A percentile compares a stretch with the other conserved stretches of the same genome.
Evolutionary conservation across 2,113 vertebrate species (phyloP).

Genomic region (Symphodus melops): DNA sequence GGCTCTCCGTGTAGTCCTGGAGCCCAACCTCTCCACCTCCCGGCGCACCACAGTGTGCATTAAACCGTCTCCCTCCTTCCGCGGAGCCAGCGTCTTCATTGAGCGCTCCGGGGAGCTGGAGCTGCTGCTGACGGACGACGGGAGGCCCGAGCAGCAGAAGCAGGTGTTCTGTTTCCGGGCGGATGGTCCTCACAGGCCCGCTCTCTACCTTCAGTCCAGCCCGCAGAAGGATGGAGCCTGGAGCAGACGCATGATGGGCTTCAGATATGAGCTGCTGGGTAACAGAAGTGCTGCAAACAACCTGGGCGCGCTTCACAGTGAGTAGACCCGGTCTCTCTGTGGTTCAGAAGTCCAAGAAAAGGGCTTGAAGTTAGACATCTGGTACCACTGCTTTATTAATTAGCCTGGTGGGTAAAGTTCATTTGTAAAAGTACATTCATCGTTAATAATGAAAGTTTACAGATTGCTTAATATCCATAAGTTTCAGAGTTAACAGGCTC

Average conservation of each 20-base stretch:
- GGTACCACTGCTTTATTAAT: background rate
- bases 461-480: too few relatives aligned
- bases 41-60: conserved; percentile 77
- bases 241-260: conserved; percentile 77
- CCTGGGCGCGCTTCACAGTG: conserved; percentile 68
- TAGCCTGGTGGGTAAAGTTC: too few relatives aligned
- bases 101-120: conserved; percentile 78
- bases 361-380: background rate
- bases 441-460: too few relatives aligned
- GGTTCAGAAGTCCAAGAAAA: background rate
- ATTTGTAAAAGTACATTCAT: too few relatives aligned
- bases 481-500: too few relatives aligned
- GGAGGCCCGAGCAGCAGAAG: conserved; percentile 27
- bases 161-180: conserved; percentile 83
- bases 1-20: conserved; percentile 82
- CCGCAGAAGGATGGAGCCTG: conserved; percentile 72
- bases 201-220: conserved; percentile 85
- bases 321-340: conserved; percentile 6
- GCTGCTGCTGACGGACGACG: conserved; percentile 70
- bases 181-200: conserved; percentile 57
- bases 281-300: conserved; percentile 57
- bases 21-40: conserved; percentile 79
- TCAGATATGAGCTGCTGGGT: conserved; percentile 85
- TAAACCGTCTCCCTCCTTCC: conserved; percentile 76
- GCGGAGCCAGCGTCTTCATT: conserved; percentile 81